A percentile compares a stretch with the other conserved stretches of the same genome.
Conservation (phyloP, 1,140 invertebrate species). For the Cyphomyrmex costatus region DNA sequence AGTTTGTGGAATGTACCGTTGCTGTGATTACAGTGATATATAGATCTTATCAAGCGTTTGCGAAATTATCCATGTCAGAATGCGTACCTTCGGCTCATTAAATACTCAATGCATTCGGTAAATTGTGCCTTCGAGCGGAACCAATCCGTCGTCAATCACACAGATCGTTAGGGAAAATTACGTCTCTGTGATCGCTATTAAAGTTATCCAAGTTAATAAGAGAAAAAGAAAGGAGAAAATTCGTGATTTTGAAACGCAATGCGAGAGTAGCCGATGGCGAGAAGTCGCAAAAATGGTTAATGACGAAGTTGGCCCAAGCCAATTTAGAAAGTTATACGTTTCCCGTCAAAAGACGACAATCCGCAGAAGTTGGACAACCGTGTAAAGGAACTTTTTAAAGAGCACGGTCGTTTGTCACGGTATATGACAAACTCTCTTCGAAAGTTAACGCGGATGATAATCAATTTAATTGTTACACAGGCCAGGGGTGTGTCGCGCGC, state of each 20-base stretch:
- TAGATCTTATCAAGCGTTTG: conserved; percentile 51
- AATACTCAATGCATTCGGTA: conserved; percentile 28
- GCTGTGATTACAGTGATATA: conserved; percentile 33
- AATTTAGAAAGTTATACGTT: conserved; percentile 50
- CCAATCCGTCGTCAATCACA: conserved; percentile 15
- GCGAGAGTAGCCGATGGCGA: conserved; percentile 16
- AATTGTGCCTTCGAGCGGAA: neutral
- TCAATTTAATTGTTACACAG: conserved; percentile 46
- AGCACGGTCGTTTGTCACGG: conserved; percentile 48
- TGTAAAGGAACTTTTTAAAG: conserved; percentile 56
- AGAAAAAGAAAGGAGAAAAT: neutral
- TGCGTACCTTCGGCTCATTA: neutral
- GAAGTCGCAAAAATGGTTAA: conserved; percentile 54
- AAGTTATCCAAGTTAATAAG: conserved; percentile 20
- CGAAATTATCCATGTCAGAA: conserved; percentile 46
- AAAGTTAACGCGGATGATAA: conserved; percentile 34
- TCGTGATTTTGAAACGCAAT: conserved; percentile 7
- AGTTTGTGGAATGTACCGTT: conserved; percentile 34
- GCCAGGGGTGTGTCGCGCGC: neutral
- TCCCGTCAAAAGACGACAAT: conserved; percentile 53
- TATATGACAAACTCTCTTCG: conserved; percentile 32
- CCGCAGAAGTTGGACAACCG: conserved; percentile 52
- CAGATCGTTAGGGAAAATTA: conserved; percentile 15
- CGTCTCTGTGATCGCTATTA: neutral
- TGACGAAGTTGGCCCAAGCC: conserved; percentile 51